Evolutionary conservation across 2,113 vertebrate genomes (phyloP).

Genomic region (Notothenia rossii): DNA sequence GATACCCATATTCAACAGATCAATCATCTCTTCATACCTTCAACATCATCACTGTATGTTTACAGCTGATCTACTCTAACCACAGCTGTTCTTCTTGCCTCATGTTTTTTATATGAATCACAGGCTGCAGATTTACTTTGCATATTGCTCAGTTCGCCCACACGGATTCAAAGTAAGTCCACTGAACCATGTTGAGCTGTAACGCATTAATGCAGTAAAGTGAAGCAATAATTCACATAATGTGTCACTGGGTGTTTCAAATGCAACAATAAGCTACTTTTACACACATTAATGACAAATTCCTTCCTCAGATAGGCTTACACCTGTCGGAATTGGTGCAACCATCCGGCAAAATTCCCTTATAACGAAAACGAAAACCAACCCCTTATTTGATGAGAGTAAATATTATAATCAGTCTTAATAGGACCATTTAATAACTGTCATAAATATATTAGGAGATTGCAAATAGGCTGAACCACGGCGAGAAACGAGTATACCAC

Average conservation of each 20-base stretch:
- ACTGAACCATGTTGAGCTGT: not conserved
- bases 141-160: not conserved
- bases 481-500: not conserved
- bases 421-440: not conserved
- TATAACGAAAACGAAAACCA: not conserved
- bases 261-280: not conserved
- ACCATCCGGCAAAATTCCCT: not conserved
- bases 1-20: slow-evolving; percentile 11
- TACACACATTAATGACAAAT: not conserved
- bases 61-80: slow-evolving; percentile 11
- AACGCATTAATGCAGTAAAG: slow-evolving; percentile 29
- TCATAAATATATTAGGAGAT: not conserved
- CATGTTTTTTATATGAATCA: slow-evolving; percentile 4
- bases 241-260: not conserved
- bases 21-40: slow-evolving; percentile 11
- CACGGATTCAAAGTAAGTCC: not conserved
- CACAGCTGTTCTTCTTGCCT: not conserved
- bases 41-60: slow-evolving; percentile 8
- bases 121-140: slow-evolving; percentile 10
- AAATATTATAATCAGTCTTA: not conserved
- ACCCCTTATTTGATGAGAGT: not conserved
- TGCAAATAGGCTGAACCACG: not conserved
- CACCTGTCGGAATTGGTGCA: not conserved
- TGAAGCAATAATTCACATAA: not conserved
- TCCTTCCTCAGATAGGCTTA: not conserved